Evolutionary conservation across 2,113 vertebrate species (phyloP).

Genomic region (Leptosomus discolor): DNA sequence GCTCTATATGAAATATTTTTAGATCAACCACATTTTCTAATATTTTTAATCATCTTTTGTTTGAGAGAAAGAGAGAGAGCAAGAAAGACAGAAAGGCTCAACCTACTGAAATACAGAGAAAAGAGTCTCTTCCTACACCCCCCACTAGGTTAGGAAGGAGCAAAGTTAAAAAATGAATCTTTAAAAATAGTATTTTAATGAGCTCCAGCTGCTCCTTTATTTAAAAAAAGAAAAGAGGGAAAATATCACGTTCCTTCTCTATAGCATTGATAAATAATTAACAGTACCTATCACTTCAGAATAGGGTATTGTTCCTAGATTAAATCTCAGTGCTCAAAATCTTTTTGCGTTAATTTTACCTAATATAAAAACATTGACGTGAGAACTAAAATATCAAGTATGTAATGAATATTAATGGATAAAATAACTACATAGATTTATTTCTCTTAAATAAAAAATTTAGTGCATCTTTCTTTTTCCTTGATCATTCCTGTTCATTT

Average conservation of each 20-base stretch:
- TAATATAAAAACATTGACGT: constrained; percentile 53
- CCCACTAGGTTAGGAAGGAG: constrained; percentile 14
- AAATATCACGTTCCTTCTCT: constrained; percentile 33
- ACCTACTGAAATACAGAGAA: background rate
- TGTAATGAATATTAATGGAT: constrained; percentile 52
- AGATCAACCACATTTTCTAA: constrained; percentile 8
- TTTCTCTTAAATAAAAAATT: constrained; percentile 56
- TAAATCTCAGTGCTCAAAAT: constrained; percentile 50
- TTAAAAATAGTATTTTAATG: constrained; percentile 42
- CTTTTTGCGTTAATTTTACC: background rate
- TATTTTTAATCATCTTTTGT: constrained; percentile 25
- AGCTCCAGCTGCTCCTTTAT: constrained; percentile 40
- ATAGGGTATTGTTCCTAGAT: constrained; percentile 29
- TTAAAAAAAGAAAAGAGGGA: constrained; percentile 12
- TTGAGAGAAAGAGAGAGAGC: background rate
- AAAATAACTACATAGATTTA: constrained; percentile 55
- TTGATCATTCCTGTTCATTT: constrained; percentile 54
- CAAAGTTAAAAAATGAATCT: background rate
- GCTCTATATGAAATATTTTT: constrained; percentile 46
- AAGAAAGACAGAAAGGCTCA: background rate
- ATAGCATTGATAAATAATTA: constrained; percentile 45
- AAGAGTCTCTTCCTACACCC: background rate
- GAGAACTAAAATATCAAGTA: constrained; percentile 52
- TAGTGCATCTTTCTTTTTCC: constrained; percentile 69
- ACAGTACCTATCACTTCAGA: constrained; percentile 56